Evolutionary conservation across 2,888 invertebrate species (phyloP).

Genomic region (Prosopocoilus inquinatus): DNA sequence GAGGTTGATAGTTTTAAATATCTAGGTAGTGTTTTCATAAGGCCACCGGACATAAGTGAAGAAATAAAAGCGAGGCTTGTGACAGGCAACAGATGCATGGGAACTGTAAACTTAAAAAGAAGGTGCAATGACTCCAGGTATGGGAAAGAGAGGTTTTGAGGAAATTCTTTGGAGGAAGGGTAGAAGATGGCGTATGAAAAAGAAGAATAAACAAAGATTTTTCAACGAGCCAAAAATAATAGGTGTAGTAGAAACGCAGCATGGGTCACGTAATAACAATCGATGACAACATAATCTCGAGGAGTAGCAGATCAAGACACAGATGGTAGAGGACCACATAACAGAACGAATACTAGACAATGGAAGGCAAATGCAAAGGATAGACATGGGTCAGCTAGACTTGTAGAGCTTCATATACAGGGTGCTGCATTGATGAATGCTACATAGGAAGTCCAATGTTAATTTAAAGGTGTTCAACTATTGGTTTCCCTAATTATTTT

Average conservation of each 20-base stretch:
- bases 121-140: background rate
- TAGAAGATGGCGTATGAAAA: too few species aligned
- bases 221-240: background rate
- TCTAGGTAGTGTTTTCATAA: background rate
- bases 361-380: background rate
- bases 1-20: background rate
- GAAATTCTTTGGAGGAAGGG: background rate
- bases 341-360: background rate
- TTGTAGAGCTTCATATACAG: too few species aligned
- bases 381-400: background rate
- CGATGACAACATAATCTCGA: background rate
- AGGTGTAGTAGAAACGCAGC: background rate
- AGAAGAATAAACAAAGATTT: background rate
- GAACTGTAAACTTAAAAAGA: background rate
- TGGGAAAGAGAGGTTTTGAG: background rate
- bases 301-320: background rate
- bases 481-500: too few species aligned
- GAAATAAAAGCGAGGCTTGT: too few species aligned
- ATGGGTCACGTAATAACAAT: background rate
- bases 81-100: background rate
- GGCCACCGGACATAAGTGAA: background rate
- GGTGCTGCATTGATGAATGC: too few species aligned
- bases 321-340: background rate
- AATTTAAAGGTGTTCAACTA: too few species aligned
- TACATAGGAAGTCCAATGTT: too few species aligned